Percentiles rank a stretch among this genome's conserved stretches.
phyloP scores from a whole-genome alignment of 2,888 invertebrate genomes.

The Amblyteles armatorius region DNA sequence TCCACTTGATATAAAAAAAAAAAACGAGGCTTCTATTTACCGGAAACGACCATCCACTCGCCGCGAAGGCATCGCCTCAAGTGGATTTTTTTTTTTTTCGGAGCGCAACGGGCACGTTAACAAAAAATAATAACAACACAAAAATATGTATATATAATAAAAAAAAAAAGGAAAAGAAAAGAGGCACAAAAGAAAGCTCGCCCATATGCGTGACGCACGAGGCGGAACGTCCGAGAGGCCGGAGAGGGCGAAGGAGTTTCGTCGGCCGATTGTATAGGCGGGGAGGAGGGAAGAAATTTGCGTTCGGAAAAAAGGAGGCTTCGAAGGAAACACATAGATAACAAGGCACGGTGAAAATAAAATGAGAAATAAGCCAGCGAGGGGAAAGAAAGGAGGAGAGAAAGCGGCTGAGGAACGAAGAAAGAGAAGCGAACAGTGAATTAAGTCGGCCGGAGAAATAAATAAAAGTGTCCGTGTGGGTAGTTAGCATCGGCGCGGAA shows the following conservation, averaged over 20 bases:
- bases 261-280: constrained; percentile 8
- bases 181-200: constrained; percentile 33
- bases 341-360: not conserved
- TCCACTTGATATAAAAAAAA: too few species aligned
- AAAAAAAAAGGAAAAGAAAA: too few species aligned
- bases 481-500: constrained; percentile 16
- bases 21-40: too few species aligned
- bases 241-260: constrained; percentile 21
- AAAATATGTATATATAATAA: not conserved
- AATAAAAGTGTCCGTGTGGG: constrained; percentile 45
- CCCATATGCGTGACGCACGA: constrained; percentile 39
- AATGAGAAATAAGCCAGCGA: not conserved
- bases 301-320: not conserved
- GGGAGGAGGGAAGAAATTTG: constrained; percentile 7
- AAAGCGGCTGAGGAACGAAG: not conserved
- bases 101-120: too few species aligned
- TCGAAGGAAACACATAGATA: not conserved
- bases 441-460: constrained; percentile 27
- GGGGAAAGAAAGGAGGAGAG: not conserved
- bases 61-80: too few species aligned
- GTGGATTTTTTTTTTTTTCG: too few species aligned
- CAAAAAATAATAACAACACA: too few species aligned
- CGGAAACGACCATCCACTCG: too few species aligned
- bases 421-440: not conserved
- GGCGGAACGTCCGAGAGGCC: constrained; percentile 26